phyloP scores from a whole-genome alignment of 2,113 vertebrate genomes.

The Columbina picui region DNA sequence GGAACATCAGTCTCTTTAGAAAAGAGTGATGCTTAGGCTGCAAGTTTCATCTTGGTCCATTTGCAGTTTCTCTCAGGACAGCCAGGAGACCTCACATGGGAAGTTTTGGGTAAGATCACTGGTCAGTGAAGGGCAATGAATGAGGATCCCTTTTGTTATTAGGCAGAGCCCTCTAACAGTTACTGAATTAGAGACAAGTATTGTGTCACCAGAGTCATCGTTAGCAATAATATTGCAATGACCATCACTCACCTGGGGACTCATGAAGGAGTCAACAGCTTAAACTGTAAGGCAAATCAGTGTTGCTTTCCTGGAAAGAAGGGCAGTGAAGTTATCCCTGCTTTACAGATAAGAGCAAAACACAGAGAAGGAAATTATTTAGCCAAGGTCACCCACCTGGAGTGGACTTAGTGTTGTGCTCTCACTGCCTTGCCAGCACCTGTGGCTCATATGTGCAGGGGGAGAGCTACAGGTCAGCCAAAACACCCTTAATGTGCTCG shows the following conservation, averaged over 20 bases:
- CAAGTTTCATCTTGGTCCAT: background rate
- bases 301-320: background rate
- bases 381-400: background rate
- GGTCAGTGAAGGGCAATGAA: background rate
- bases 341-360: background rate
- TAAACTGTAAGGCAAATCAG: background rate
- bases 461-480: background rate
- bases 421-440: background rate
- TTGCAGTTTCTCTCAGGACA: background rate
- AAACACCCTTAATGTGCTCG: background rate
- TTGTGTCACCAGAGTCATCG: background rate
- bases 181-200: background rate
- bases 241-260: background rate
- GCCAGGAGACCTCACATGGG: fast-evolving
- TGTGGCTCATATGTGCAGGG: background rate
- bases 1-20: background rate
- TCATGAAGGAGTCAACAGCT: background rate
- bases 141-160: background rate
- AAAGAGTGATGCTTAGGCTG: background rate
- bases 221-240: background rate
- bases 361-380: background rate
- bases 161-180: background rate
- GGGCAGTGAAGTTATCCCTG: background rate
- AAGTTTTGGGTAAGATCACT: background rate
- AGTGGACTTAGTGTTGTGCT: background rate